Conservation (phyloP, 2,113 vertebrate genomes). For the Oreocharis arfaki region DNA sequence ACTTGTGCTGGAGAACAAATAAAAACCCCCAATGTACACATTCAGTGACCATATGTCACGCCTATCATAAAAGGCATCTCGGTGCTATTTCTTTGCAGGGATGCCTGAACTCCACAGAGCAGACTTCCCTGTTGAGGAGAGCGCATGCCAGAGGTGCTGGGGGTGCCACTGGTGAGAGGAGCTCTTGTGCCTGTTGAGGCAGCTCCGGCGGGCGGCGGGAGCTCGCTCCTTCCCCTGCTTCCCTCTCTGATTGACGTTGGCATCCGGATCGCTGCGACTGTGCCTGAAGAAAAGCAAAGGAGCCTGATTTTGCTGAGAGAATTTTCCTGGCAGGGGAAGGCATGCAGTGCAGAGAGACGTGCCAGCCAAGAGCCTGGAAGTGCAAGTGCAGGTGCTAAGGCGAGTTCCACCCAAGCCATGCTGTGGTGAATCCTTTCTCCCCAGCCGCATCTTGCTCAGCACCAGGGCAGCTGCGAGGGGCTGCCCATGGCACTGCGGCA, state of each 20-base stretch:
- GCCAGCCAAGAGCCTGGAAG: background rate
- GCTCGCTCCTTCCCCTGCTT: background rate
- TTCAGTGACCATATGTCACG: conserved; percentile 10
- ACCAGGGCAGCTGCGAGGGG: background rate
- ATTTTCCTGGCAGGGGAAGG: background rate
- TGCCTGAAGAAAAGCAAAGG: background rate
- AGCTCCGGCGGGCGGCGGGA: background rate
- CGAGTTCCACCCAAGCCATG: background rate
- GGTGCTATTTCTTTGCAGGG: conserved; percentile 9
- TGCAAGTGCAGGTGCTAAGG: background rate
- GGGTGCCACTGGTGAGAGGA: background rate
- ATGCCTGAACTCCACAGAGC: background rate
- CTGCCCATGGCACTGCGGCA: background rate
- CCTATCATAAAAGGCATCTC: conserved; percentile 36
- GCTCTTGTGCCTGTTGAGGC: background rate
- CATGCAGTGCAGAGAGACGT: background rate
- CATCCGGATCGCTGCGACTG: background rate
- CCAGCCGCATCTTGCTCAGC: background rate
- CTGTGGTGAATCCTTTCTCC: background rate
- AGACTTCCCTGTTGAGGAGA: background rate
- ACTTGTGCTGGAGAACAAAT: conserved; percentile 34
- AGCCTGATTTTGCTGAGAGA: background rate
- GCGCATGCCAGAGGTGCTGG: background rate
- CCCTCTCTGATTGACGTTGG: background rate
- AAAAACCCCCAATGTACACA: conserved; percentile 52